phyloP scores from a whole-genome alignment of 2,113 vertebrate genomes.

The Corythaixoides concolor region DNA sequence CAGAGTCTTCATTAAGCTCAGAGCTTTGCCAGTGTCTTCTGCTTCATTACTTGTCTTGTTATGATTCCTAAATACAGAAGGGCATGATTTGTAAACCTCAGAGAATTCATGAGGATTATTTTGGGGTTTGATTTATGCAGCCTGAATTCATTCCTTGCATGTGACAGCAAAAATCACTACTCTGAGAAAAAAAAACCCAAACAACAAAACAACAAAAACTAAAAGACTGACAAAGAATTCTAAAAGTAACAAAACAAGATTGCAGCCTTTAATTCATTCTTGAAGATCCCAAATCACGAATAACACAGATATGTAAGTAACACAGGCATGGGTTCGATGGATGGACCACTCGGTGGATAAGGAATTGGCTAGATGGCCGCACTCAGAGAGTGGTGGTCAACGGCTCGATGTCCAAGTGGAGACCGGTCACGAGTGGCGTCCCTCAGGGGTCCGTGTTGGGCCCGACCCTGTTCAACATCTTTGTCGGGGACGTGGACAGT shows the following conservation, averaged over 20 bases:
- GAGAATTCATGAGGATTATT: not conserved
- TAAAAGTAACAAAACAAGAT: not conserved
- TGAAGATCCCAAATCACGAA: not conserved
- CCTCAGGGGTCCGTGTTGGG: too few species aligned
- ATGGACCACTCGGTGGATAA: too few species aligned
- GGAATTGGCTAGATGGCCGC: too few species aligned
- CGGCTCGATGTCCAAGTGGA: too few species aligned
- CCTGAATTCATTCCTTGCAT: not conserved
- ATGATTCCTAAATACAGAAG: not conserved
- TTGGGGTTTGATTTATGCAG: not conserved
- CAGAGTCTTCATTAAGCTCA: not conserved
- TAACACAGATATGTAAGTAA: not conserved
- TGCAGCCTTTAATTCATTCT: not conserved
- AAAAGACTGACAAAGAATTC: not conserved
- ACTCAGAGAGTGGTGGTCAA: too few species aligned
- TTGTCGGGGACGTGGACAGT: too few species aligned
- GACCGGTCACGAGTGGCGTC: too few species aligned
- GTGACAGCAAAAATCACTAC: not conserved
- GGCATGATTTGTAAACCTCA: not conserved
- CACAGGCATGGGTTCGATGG: too few species aligned
- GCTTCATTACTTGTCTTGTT: not conserved
- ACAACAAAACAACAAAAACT: not conserved
- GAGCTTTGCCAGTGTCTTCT: not conserved
- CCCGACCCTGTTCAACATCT: too few species aligned
- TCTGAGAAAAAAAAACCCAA: not conserved